These are phyloP conservation scores for Eutolmus rufibarbis DNA, from an alignment of 2,888 invertebrate species.

Conservation along the genomic window DNA sequence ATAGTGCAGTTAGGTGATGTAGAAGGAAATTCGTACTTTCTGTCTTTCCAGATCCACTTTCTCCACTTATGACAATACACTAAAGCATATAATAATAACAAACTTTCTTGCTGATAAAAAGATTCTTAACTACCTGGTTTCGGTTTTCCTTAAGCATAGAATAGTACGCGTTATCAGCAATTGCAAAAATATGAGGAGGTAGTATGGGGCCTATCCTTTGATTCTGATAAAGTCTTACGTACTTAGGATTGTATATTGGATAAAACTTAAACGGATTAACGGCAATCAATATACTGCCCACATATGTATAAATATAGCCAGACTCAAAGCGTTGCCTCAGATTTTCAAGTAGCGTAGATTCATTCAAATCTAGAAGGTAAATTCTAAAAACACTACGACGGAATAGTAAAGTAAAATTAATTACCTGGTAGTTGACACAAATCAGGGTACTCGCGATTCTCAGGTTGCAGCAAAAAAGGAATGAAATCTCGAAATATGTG, in stretches of 20 bases:
- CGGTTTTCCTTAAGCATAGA: constrained; percentile 90
- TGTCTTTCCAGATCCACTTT: constrained; percentile 95
- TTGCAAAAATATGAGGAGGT: constrained; percentile 96
- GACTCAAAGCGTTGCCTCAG: constrained; percentile 85
- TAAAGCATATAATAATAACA: constrained; percentile 23
- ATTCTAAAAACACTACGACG: background rate
- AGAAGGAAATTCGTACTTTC: constrained; percentile 95
- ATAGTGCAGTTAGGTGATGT: constrained; percentile 92
- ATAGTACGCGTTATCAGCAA: constrained; percentile 92
- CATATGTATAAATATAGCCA: constrained; percentile 95
- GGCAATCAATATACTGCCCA: constrained; percentile 93
- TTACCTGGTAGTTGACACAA: constrained; percentile 84
- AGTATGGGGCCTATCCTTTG: constrained; percentile 87
- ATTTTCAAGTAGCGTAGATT: constrained; percentile 90
- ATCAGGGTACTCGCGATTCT: constrained; percentile 94
- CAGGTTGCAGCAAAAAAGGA: constrained; percentile 88
- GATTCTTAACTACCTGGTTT: constrained; percentile 65
- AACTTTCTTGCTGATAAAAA: background rate
- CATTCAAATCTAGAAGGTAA: constrained; percentile 76
- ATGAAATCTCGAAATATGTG: constrained; percentile 92
- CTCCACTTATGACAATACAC: constrained; percentile 95
- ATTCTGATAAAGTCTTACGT: constrained; percentile 94
- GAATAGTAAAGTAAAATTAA: background rate
- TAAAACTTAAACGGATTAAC: constrained; percentile 95
- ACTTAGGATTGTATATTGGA: constrained; percentile 97